These are phyloP conservation scores for Ephialtes manifestator DNA, from an alignment of 2,888 invertebrate species.

Conservation along the genomic window DNA sequence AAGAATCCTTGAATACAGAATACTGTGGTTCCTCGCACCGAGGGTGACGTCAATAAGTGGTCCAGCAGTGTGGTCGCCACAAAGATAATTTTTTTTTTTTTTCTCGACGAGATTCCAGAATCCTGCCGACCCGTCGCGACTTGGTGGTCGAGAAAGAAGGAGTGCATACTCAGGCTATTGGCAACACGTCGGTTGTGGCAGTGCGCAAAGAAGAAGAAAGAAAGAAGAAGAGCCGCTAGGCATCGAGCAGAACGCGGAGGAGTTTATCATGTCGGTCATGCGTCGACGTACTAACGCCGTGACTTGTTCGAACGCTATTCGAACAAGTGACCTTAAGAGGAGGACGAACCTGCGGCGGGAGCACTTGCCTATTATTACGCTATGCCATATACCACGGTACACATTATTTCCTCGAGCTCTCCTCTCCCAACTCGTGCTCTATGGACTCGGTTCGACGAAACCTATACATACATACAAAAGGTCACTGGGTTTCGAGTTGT, in stretches of 20 bases:
- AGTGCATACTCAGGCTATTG: slow-evolving; percentile 12
- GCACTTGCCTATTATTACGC: slow-evolving; percentile 77
- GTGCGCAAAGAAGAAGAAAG: slow-evolving; percentile 18
- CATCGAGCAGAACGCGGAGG: slow-evolving; percentile 48
- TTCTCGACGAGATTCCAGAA: slow-evolving; percentile 26
- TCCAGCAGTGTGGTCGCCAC: slow-evolving; percentile 5
- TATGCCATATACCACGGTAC: slow-evolving; percentile 70
- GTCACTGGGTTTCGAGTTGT: slow-evolving; percentile 82
- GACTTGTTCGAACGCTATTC: slow-evolving; percentile 79
- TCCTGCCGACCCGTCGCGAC: neutral
- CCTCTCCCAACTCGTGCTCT: neutral
- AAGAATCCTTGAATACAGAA: slow-evolving; percentile 50
- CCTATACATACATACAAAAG: slow-evolving; percentile 74
- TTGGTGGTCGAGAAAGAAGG: slow-evolving; percentile 1
- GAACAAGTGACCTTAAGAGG: slow-evolving; percentile 81
- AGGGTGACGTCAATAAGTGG: slow-evolving; percentile 41
- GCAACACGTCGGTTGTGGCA: neutral
- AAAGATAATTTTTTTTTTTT: slow-evolving; percentile 16
- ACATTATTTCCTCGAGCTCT: slow-evolving; percentile 65
- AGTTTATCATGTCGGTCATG: slow-evolving; percentile 77
- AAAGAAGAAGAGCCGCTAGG: slow-evolving; percentile 27
- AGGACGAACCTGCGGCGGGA: slow-evolving; percentile 21
- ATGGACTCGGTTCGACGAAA: slow-evolving; percentile 15
- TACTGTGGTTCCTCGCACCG: slow-evolving; percentile 1
- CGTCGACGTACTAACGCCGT: slow-evolving; percentile 73